Percentiles rank a stretch among this genome's conserved stretches.
These are phyloP conservation scores for Synanthedon formicaeformis DNA, from an alignment of 2,888 invertebrate species.

Conservation along the genomic window DNA sequence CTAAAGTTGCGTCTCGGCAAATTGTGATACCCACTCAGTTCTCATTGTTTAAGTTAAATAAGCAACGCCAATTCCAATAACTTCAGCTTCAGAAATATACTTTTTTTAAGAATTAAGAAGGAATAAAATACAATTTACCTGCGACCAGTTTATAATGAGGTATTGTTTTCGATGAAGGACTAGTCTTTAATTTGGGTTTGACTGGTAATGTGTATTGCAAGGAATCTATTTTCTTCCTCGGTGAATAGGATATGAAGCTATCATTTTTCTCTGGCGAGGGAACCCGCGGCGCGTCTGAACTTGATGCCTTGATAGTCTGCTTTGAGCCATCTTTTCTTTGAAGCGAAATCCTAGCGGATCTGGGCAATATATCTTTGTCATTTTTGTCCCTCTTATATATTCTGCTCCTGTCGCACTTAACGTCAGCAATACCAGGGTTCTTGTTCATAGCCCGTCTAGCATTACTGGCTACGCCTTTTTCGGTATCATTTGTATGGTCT, in stretches of 20 bases:
- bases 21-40: no score
- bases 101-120: no score
- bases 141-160: conserved; percentile 56
- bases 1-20: no score
- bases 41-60: no score
- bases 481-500: conserved; percentile 10
- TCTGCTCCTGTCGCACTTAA: conserved; percentile 32
- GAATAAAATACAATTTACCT: conserved; percentile 22
- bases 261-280: conserved; percentile 22
- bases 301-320: conserved; percentile 24
- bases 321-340: conserved; percentile 21
- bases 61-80: no score
- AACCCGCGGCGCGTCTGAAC: conserved; percentile 21
- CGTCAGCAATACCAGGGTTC: conserved; percentile 32
- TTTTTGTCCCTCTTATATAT: conserved; percentile 16
- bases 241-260: conserved; percentile 27
- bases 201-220: conserved; percentile 31
- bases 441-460: conserved; percentile 46
- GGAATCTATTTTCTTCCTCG: conserved; percentile 34
- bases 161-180: conserved; percentile 20
- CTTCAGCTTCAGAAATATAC: no score
- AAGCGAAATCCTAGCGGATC: conserved; percentile 16
- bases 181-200: not conserved
- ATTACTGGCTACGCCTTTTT: conserved; percentile 23
- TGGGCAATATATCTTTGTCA: conserved; percentile 25